Evolutionary conservation across 1,140 invertebrate species (phyloP).

Genomic region (Lucilia sericata): DNA sequence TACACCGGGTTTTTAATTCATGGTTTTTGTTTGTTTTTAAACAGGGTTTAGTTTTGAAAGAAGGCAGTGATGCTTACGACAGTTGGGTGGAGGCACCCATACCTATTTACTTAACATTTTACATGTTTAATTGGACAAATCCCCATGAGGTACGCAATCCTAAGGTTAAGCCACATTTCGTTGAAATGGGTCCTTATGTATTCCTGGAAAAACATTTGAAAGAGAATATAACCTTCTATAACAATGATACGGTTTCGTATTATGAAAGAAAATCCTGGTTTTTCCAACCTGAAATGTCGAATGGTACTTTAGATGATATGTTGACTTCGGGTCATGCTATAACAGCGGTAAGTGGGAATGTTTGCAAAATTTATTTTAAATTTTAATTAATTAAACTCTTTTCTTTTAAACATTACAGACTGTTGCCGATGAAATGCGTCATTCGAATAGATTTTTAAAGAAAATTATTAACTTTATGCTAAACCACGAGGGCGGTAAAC

Average conservation of each 20-base stretch:
- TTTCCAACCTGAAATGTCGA: conserved; percentile 78
- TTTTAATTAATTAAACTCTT: neutral
- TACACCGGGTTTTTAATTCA: neutral
- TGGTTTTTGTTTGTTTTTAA: conserved; percentile 44
- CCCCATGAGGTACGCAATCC: conserved; percentile 71
- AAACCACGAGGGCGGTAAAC: conserved; percentile 68
- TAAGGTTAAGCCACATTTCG: conserved; percentile 74
- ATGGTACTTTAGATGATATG: conserved; percentile 78
- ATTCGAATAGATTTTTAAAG: conserved; percentile 67
- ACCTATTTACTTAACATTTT: conserved; percentile 82
- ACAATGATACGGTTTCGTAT: conserved; percentile 87
- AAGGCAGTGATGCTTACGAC: conserved; percentile 72
- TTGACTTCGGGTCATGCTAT: conserved; percentile 85
- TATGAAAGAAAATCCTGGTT: conserved; percentile 81
- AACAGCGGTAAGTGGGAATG: conserved; percentile 74
- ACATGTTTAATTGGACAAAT: conserved; percentile 89
- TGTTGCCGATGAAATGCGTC: conserved; percentile 72
- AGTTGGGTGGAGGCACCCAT: conserved; percentile 82
- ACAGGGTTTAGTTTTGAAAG: conserved; percentile 74
- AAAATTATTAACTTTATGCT: conserved; percentile 71
- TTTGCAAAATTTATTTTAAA: neutral
- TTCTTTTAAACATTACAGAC: conserved; percentile 70
- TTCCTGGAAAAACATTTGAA: conserved; percentile 73
- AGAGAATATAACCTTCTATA: conserved; percentile 75
- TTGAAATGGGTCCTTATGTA: conserved; percentile 76